These are phyloP conservation scores for Pheosia tremula DNA, from an alignment of 2,888 invertebrate genomes.

Conservation along the genomic window DNA sequence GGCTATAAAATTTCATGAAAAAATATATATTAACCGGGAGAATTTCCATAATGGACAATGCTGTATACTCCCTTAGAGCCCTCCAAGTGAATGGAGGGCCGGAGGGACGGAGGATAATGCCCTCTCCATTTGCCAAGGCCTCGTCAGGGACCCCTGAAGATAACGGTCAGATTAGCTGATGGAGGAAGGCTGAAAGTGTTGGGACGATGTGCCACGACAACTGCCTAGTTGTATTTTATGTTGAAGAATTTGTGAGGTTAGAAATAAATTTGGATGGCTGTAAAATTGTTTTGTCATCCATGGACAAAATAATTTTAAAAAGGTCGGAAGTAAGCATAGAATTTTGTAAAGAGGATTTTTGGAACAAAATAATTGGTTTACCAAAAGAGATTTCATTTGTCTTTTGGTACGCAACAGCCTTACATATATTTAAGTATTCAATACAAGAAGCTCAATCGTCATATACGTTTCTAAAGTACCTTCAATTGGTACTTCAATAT, in stretches of 20 bases:
- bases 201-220: neutral
- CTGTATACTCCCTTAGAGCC: constrained; percentile 38
- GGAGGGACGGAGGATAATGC: constrained; percentile 61
- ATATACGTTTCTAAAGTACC: neutral
- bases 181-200: constrained; percentile 19
- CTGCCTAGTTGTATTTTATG: neutral
- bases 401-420: neutral
- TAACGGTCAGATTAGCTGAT: constrained; percentile 49
- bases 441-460: neutral
- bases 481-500: neutral
- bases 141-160: constrained; percentile 40
- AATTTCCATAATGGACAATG: constrained; percentile 55
- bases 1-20: constrained; percentile 20
- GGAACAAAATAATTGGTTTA: too few species aligned
- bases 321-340: too few species aligned
- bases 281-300: too few species aligned
- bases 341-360: too few species aligned
- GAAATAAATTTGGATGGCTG: too few species aligned
- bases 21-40: constrained; percentile 39
- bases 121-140: constrained; percentile 55
- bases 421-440: neutral
- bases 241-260: too few species aligned
- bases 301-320: too few species aligned
- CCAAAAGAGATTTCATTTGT: neutral
- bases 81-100: constrained; percentile 45